Base-by-base conservation (phyloP, 2,888 invertebrate species). In the Microctonus hyperodae region DNA sequence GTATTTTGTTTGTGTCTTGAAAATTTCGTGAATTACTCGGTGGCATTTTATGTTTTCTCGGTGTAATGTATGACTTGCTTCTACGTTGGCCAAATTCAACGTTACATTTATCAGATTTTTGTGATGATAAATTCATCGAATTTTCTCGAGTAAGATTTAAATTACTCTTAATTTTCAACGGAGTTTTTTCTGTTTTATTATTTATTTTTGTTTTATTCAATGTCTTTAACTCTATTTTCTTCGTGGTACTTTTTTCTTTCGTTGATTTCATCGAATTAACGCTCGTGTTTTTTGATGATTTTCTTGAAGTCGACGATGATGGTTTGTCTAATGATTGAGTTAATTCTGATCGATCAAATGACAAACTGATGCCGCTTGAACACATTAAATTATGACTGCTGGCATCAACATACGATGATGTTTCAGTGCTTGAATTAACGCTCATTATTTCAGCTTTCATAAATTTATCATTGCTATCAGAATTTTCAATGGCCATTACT, bases 51-150 rank as follows among this genome's bases (percentile, higher is more conserved):
- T 16, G 50, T n/a, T 66, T 72, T 23, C 74, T 64, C 16, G 75
- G 72, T 9, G 65, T 72, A 4, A 67, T 62, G 53, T 74, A 72
- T 0, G 78, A 79, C 31, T 70, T 72, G 2, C 78, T 78, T 72
- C 74, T 71, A 60, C 74, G 72, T 31, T 70, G 71, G 1, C 44
- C 25, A 2, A 68, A 33, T 13, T 71, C 69, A 56, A 37, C 31
- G n/a, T 25, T 64, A 13, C 56, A 55, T 11, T 55, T 66, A 10
- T 9, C 48, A 10, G 25, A 16, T 37, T 57, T 60, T 11, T 40
- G 13, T 25, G 13, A 10, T 31, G 28, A 11, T 31, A 10, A 35
- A 40, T 28, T 35, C 25, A 55, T 63, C 58, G 0, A 58, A 31
- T 2, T 63, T 33, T 13, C 50, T 61, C 13, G 40, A 28, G 5